These are phyloP conservation scores for Rhizoglyphus robini DNA, from an alignment of 1,140 invertebrate species.

Conservation along the genomic window DNA sequence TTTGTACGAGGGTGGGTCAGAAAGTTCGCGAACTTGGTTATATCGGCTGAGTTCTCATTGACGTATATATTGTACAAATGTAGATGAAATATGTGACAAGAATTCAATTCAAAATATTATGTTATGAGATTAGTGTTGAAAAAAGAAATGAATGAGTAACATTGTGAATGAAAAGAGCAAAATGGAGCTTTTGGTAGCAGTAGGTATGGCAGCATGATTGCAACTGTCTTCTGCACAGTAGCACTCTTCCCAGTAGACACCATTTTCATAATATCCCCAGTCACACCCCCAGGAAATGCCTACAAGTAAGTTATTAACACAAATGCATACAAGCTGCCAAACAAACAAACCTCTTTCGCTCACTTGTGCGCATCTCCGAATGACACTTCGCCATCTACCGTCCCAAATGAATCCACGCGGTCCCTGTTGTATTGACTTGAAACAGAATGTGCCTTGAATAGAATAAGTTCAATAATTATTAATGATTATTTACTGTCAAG, in stretches of 20 bases:
- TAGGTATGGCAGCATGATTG: constrained; percentile 48
- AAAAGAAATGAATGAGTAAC: too few relatives aligned
- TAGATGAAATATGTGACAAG: not conserved
- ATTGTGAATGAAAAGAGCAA: too few relatives aligned
- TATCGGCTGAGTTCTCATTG: not conserved
- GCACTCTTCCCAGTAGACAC: constrained; percentile 87
- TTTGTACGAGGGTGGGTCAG: too few relatives aligned
- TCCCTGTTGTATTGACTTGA: constrained; percentile 73
- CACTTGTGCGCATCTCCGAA: constrained; percentile 72
- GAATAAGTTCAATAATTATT: not conserved
- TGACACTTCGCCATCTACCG: constrained; percentile 79
- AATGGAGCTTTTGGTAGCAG: too few relatives aligned
- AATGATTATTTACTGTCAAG: too few relatives aligned
- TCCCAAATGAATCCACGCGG: constrained; percentile 85
- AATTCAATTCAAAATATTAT: not conserved
- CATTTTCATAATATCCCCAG: constrained; percentile 81
- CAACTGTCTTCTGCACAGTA: constrained; percentile 78
- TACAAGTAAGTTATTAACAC: constrained; percentile 2
- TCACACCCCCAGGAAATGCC: constrained; percentile 67
- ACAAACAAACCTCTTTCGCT: constrained; percentile 41
- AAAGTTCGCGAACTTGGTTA: too few relatives aligned
- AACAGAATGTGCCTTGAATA: constrained; percentile 58
- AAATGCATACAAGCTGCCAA: not conserved
- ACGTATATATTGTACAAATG: not conserved
- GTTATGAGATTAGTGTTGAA: too few relatives aligned